Base-by-base conservation (phyloP, 64 coral and sea anemone genomes). In the Platygyra sinensis region DNA sequence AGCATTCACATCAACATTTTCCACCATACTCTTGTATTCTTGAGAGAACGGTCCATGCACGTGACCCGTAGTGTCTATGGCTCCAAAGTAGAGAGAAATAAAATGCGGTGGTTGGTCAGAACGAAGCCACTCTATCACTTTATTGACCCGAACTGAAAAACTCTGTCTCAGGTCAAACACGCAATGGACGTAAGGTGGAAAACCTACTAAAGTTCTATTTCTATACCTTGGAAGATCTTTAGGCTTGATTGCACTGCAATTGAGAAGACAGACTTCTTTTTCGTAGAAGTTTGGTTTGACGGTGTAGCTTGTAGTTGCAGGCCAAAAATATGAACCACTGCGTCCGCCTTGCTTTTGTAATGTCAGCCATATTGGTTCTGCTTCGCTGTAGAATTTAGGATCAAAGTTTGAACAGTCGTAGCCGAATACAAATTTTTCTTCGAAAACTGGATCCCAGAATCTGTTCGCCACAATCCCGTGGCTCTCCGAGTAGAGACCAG, bases 351-450 rank as follows among this genome's bases (percentile, higher is more conserved):
- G 72, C 72, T 88, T 88, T 55, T 96, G 94, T 0, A 93, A 54
- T 11, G 91, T 93, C n/a, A 96, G 64, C 94, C 94, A 96, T 73
- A 96, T 81, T 22, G 94, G 94, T 79, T 96, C 94, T 2, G 94
- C 82, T 31, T 60, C 67, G 75, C 81, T 87, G 89, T 87, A 96
- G 82, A 96, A 96, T 60, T 96, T 96, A 0, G 87, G 91, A 73
- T 96, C 94, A 22, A 87, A 80, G 33, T 89, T 93, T 42, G 80
- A 75, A 30, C 94, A 96, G 59, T 96, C 87, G 22, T 87, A 90
- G 9, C 89, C 94, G 76, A 80, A 96, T 13, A 82, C 14, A 71
- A 82, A 96, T 52, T 50, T 90, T 50, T 90, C 91, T 86, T 93
- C 89, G 42, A 73, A 93, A 2, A 87, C 87, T 5, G 94, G 94